These are phyloP conservation scores for Tyrannus savana DNA, from an alignment of 2,113 vertebrate species.

Conservation along the genomic window DNA sequence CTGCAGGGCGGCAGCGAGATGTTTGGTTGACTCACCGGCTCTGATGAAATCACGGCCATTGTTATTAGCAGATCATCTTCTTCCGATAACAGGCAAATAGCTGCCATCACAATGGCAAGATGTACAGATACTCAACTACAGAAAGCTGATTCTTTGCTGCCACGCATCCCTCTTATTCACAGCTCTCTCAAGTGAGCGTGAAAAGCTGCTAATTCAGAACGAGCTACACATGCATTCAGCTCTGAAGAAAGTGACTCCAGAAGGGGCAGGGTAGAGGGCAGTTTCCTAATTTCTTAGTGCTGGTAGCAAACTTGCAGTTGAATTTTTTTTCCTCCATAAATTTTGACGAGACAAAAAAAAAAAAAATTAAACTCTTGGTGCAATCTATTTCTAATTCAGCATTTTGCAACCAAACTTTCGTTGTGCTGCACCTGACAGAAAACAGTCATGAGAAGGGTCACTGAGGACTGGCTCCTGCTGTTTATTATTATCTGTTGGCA, in stretches of 20 bases:
- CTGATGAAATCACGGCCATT: neutral
- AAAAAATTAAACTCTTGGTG: neutral
- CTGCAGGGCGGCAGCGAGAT: neutral
- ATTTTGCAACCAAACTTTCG: neutral
- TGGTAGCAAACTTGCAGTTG: neutral
- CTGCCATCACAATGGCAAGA: neutral
- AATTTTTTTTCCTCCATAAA: neutral
- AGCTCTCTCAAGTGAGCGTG: neutral
- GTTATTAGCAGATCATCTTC: neutral
- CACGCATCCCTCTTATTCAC: neutral
- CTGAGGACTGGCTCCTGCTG: neutral
- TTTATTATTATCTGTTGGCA: neutral
- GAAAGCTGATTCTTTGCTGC: neutral
- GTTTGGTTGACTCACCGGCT: neutral
- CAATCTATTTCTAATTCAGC: neutral
- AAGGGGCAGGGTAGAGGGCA: neutral
- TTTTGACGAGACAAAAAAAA: neutral
- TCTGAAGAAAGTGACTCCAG: neutral
- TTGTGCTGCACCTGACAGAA: neutral
- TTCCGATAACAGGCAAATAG: neutral
- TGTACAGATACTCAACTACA: rapidly evolving
- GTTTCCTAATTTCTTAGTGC: neutral
- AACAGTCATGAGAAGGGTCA: neutral
- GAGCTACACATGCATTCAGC: neutral
- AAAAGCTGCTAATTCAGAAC: neutral